Conservation (phyloP, 2,888 invertebrate genomes). For the Drepanosiphum platanoidis region DNA sequence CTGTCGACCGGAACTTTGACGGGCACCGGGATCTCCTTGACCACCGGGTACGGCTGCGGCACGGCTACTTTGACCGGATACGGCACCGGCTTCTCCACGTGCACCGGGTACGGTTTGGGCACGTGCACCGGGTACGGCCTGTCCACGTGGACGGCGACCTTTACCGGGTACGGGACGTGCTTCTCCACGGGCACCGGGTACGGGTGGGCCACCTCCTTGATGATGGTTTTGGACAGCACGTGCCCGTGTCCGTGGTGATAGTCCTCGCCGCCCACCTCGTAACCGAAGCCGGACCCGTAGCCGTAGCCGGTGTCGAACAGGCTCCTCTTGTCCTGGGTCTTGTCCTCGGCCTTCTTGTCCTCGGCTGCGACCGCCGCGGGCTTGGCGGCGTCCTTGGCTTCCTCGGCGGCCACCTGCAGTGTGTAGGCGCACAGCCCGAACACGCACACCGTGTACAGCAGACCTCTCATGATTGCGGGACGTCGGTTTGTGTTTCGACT, state of each 20-base stretch:
- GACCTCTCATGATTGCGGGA: constrained; percentile 18
- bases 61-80: constrained; percentile 65
- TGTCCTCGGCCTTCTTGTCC: constrained; percentile 19
- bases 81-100: constrained; percentile 65
- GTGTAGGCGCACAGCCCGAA: constrained; percentile 50
- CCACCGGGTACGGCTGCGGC: constrained; percentile 67
- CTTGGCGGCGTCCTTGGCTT: not conserved
- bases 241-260: constrained; percentile 62
- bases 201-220: constrained; percentile 64
- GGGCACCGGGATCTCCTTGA: constrained; percentile 78
- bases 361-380: not conserved
- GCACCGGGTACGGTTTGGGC: constrained; percentile 65
- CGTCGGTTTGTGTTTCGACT: not conserved
- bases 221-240: constrained; percentile 64
- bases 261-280: constrained; percentile 48
- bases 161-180: constrained; percentile 65
- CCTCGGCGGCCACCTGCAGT: not conserved
- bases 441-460: constrained; percentile 46
- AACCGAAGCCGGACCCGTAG: constrained; percentile 53
- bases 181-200: constrained; percentile 66
- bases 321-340: constrained; percentile 43
- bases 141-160: constrained; percentile 65
- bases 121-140: constrained; percentile 65
- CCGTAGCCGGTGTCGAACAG: constrained; percentile 61
- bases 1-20: constrained; percentile 71